phyloP scores from a whole-genome alignment of 2,113 vertebrate species.

The Colius striatus region DNA sequence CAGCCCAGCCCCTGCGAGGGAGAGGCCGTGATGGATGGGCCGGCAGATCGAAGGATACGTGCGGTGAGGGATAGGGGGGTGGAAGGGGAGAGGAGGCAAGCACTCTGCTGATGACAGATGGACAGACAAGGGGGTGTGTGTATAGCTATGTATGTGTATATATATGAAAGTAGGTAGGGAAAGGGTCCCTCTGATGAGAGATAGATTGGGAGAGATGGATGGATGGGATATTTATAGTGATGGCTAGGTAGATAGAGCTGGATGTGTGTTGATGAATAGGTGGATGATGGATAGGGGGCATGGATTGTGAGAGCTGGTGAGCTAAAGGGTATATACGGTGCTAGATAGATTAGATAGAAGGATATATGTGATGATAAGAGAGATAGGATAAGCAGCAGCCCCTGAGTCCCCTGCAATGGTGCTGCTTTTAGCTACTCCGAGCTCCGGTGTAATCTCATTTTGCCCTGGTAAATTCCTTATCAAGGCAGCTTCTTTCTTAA shows the following conservation, averaged over 20 bases:
- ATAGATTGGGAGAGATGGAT: constrained; percentile 64
- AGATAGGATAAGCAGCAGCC: constrained; percentile 19
- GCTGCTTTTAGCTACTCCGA: constrained; percentile 14
- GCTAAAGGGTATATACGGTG: constrained; percentile 57
- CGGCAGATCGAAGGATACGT: not conserved
- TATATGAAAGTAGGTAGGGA: not conserved
- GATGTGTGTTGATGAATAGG: constrained; percentile 69
- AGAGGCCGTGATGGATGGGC: constrained; percentile 28
- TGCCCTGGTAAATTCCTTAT: constrained; percentile 50
- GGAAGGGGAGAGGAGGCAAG: not conserved
- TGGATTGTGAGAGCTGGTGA: constrained; percentile 31
- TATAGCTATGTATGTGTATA: not conserved
- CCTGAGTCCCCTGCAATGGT: not conserved
- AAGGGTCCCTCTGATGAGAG: constrained; percentile 51
- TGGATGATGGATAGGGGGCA: constrained; percentile 72
- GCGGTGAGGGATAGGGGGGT: not conserved
- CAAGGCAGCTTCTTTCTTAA: constrained; percentile 16
- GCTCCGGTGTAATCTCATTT: constrained; percentile 11
- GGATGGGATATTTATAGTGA: constrained; percentile 73
- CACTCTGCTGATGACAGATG: not conserved
- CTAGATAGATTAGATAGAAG: constrained; percentile 64
- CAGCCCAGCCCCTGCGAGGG: not conserved
- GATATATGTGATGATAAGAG: constrained; percentile 50
- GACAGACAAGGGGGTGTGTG: not conserved
- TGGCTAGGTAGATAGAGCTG: constrained; percentile 62